Base-by-base conservation (phyloP, 2,113 vertebrate genomes). In the Planiliza haematocheilus region DNA sequence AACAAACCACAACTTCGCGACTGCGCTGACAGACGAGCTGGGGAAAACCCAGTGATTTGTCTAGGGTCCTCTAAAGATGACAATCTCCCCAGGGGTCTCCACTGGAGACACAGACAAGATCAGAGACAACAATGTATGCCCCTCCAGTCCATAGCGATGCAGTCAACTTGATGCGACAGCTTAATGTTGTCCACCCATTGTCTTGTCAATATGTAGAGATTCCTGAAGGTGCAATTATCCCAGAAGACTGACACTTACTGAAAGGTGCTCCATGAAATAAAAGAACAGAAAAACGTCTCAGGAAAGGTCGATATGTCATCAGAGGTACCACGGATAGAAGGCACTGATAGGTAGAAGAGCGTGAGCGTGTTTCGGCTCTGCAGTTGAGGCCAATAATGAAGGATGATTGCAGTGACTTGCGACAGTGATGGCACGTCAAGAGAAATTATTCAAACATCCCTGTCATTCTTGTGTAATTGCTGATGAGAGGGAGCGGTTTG, bases 401-500 rank as follows among this genome's bases (percentile, higher is more conserved):
- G 43, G 76, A 67, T 60, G 63, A 84, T 74, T 81, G 74, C 51
- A 1, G 17, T 56, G 64, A 79, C 73, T 58, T 70, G 68, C 20
- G 59, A 84, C 85, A 83, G 69, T 43, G 59, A 79, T 61, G 20
- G 70, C 65, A 34, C 37, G 21, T 81, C 84, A 56, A 68, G 70
- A 74, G 62, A 62, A 64, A 73, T 50, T 17, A 64, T 63, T 73
- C 81, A 70, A 79, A 81, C 72, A 83, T 84, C 82, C 68, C 72
- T 70, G 74, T 80, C 84, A 75, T 89, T 61, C 79, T 82, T 84
- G 75, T 70, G 73, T 85, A 89, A 88, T 88, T 85, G 74, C 63
- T 10, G 58, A 21, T 20, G 24, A 46, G 74, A 71, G 61, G 82
- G 74, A 85, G 62, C 20, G 17, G 76, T 64, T 57, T 83, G 84